Percentiles rank a stretch among this genome's conserved stretches.
These are phyloP conservation scores for Spodoptera litura DNA, from an alignment of 1,140 invertebrate genomes.

Conservation along the genomic window DNA sequence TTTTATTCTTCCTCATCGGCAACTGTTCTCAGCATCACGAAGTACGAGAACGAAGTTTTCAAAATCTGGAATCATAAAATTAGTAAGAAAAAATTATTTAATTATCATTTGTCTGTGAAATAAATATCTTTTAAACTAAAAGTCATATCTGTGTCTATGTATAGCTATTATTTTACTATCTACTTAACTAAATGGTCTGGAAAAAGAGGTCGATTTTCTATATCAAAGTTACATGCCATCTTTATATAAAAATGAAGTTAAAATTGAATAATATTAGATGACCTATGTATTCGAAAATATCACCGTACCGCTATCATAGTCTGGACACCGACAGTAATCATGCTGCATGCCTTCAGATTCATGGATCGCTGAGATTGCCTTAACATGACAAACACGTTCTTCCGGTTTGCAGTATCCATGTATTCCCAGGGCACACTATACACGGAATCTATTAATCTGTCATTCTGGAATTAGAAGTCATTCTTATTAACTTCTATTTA, in stretches of 20 bases:
- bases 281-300: too few species aligned
- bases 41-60: slow-evolving; percentile 59
- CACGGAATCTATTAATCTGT: slow-evolving; percentile 48
- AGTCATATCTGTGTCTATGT: too few species aligned
- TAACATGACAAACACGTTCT: slow-evolving; percentile 51
- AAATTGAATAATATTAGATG: too few species aligned
- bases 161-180: too few species aligned
- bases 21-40: slow-evolving; percentile 56
- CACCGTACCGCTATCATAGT: slow-evolving; percentile 56
- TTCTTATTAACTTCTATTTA: too few species aligned
- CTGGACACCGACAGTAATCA: slow-evolving; percentile 56
- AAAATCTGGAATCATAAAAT: slow-evolving; percentile 54
- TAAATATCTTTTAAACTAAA: too few species aligned
- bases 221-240: too few species aligned
- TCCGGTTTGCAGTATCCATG: slow-evolving; percentile 54
- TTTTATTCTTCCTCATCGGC: slow-evolving; percentile 35
- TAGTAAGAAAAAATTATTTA: too few species aligned
- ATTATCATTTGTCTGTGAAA: too few species aligned
- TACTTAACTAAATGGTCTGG: too few species aligned
- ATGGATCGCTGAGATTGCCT: slow-evolving; percentile 47
- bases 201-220: too few species aligned
- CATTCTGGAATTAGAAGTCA: slow-evolving; percentile 49
- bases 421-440: slow-evolving; percentile 58
- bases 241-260: too few species aligned
- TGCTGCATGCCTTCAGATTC: slow-evolving; percentile 54